phyloP scores from a whole-genome alignment of 1,140 invertebrate species.

The Aphelinus atriplicis region DNA sequence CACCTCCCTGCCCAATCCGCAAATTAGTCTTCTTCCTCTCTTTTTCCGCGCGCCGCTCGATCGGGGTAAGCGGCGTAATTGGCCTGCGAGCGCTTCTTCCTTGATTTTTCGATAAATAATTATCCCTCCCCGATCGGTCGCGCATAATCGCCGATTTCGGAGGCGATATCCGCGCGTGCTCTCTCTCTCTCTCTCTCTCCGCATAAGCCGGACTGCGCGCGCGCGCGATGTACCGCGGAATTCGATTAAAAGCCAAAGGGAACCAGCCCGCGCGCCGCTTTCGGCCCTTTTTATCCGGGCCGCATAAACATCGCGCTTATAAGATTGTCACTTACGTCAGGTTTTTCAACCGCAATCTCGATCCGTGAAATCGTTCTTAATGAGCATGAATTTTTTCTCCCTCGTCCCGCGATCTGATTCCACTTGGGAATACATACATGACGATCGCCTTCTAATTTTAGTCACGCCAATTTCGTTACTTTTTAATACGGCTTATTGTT shows the following conservation, averaged over 20 bases:
- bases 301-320: constrained; percentile 1
- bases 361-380: constrained; percentile 5
- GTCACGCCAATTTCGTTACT: too few species aligned
- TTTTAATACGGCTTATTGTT: too few species aligned
- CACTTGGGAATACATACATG: too few species aligned
- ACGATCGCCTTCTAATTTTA: too few species aligned
- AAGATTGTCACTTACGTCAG: constrained; percentile 22
- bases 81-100: not conserved
- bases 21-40: too few species aligned
- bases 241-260: constrained; percentile 20
- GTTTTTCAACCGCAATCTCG: not conserved
- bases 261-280: not conserved
- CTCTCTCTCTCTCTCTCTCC: too few species aligned
- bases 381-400: not conserved
- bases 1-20: too few species aligned
- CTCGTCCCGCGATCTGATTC: not conserved
- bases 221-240: not conserved
- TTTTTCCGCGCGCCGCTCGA: too few species aligned
- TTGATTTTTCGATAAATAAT: constrained; percentile 12
- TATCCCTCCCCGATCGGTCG: not conserved
- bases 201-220: too few species aligned
- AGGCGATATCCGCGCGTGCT: too few species aligned
- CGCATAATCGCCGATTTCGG: not conserved
- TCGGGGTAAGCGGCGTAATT: too few species aligned
- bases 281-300: constrained; percentile 6